Conservation (phyloP, 2,888 invertebrate species). For the Drosophila limbata region DNA sequence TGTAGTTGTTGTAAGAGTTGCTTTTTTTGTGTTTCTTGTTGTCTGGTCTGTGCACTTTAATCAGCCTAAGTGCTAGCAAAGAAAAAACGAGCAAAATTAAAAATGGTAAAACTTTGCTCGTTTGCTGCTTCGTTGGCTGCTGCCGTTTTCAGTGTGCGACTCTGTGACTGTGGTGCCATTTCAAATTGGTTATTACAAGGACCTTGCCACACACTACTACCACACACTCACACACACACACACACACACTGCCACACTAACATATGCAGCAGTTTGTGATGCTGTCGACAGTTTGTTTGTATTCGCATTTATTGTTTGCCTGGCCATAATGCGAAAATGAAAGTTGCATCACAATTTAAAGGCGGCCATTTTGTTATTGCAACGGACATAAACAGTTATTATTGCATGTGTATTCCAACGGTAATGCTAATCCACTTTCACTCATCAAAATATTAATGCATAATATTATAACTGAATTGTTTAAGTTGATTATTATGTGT, state of each 20-base stretch:
- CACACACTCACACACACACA: slow-evolving; percentile 9
- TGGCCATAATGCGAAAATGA: slow-evolving; percentile 45
- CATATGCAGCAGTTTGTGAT: slow-evolving; percentile 41
- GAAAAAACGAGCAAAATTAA: slow-evolving; percentile 54
- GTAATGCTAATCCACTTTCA: slow-evolving; percentile 19
- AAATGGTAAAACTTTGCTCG: slow-evolving; percentile 70
- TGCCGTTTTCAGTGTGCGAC: slow-evolving; percentile 23
- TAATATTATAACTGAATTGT: background rate
- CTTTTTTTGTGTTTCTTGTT: slow-evolving; percentile 27
- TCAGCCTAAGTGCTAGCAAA: slow-evolving; percentile 72
- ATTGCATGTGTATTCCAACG: slow-evolving; percentile 1
- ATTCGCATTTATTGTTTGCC: slow-evolving; percentile 52
- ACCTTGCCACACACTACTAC: slow-evolving; percentile 35
- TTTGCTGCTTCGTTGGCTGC: slow-evolving; percentile 52
- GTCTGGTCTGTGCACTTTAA: slow-evolving; percentile 71
- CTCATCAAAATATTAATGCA: background rate
- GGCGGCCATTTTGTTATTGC: slow-evolving; percentile 13
- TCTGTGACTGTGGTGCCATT: slow-evolving; percentile 62
- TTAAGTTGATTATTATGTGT: too few relatives aligned
- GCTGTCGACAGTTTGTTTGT: slow-evolving; percentile 30
- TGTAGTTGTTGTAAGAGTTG: slow-evolving; percentile 39
- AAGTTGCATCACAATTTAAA: slow-evolving; percentile 42
- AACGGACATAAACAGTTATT: slow-evolving; percentile 9
- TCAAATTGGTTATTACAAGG: slow-evolving; percentile 73
- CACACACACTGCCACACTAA: background rate